These are phyloP conservation scores for Orchesellides sinensis DNA, from an alignment of 2,888 invertebrate genomes.

Conservation along the genomic window DNA sequence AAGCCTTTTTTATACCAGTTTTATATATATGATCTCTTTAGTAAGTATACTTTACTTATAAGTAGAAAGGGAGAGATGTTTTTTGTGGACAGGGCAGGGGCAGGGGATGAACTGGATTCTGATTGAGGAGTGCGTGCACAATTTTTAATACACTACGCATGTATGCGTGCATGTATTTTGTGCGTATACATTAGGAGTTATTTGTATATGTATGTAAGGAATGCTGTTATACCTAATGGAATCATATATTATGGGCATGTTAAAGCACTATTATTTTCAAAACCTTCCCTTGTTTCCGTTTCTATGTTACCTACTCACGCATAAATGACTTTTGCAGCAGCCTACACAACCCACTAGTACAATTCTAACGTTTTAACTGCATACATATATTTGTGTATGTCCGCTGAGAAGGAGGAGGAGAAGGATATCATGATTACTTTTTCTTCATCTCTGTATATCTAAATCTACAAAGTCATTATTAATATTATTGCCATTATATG, in stretches of 20 bases:
- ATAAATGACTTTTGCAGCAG: neutral
- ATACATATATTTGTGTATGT: neutral
- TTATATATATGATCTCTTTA: neutral
- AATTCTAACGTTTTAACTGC: neutral
- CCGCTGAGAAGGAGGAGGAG: neutral
- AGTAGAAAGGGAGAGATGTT: slow-evolving; percentile 11
- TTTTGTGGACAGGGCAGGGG: slow-evolving; percentile 50
- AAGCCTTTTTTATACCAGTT: neutral
- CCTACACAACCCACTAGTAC: no score
- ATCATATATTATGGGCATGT: neutral
- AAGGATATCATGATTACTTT: no score
- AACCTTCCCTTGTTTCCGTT: neutral
- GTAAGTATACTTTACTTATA: neutral
- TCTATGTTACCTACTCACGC: neutral
- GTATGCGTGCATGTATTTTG: neutral
- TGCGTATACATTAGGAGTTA: neutral
- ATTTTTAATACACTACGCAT: no score
- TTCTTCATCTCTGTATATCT: neutral
- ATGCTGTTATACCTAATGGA: neutral
- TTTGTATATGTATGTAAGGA: neutral
- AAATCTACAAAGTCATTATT: neutral
- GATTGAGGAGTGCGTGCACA: slow-evolving; percentile 44
- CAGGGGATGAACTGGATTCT: slow-evolving; percentile 59
- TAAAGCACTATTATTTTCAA: neutral
- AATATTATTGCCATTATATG: neutral